Evolutionary conservation across 2,888 invertebrate species (phyloP).

Genomic region (Dione vanillae): DNA sequence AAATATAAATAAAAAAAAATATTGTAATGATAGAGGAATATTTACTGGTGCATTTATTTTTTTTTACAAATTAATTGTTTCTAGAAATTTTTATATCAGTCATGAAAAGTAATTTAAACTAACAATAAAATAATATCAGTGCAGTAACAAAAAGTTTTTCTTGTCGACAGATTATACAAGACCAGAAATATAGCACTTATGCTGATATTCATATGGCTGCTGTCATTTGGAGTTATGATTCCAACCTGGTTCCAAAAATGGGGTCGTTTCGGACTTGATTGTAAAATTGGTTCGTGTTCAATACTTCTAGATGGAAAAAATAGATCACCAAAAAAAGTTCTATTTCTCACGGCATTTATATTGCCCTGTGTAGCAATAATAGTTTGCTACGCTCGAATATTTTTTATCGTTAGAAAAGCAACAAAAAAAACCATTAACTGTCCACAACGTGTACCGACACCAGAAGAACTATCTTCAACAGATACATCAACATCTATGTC

Average conservation of each 20-base stretch:
- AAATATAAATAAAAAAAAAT: too few species aligned
- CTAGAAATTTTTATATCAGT: not conserved
- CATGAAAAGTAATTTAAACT: not conserved
- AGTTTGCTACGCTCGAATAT: slow-evolving; percentile 92
- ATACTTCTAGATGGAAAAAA: slow-evolving; percentile 87
- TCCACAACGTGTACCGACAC: slow-evolving; percentile 56
- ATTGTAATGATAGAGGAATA: too few species aligned
- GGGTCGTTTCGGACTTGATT: slow-evolving; percentile 92
- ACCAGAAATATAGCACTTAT: slow-evolving; percentile 87
- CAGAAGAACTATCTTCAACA: slow-evolving; percentile 47
- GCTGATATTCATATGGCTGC: slow-evolving; percentile 89
- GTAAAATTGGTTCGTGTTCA: slow-evolving; percentile 90
- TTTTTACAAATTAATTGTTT: not conserved
- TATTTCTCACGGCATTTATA: slow-evolving; percentile 92
- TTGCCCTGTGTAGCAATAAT: slow-evolving; percentile 93
- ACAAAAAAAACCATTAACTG: slow-evolving; percentile 83
- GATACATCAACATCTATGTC: slow-evolving; percentile 47
- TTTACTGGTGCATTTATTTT: too few species aligned
- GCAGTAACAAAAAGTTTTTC: too few species aligned
- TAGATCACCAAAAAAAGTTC: slow-evolving; percentile 89
- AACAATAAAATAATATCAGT: not conserved
- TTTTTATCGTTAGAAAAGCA: slow-evolving; percentile 89
- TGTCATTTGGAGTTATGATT: slow-evolving; percentile 87
- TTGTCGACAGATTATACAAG: slow-evolving; percentile 86
- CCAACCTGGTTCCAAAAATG: slow-evolving; percentile 90